A percentile compares a stretch with the other conserved stretches of the same genome.
Evolutionary conservation across 1,140 invertebrate species (phyloP).

Genomic region (Rhynchophorus ferrugineus): DNA sequence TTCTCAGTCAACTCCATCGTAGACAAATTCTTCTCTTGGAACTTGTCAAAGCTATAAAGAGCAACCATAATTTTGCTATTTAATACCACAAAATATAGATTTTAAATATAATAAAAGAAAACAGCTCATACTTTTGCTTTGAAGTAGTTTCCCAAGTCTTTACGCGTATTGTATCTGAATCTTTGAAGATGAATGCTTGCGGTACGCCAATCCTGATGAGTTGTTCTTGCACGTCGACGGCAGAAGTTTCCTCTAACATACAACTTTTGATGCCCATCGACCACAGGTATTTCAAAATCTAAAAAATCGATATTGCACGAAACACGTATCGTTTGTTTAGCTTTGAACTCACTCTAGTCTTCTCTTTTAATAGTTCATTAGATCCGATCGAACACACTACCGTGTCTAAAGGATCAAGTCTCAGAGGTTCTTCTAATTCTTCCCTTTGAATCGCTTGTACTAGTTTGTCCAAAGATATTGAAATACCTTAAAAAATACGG

Average conservation of each 20-base stretch:
- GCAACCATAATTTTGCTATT: too few relatives aligned
- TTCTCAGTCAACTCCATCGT: slow-evolving; percentile 51
- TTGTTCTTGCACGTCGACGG: slow-evolving; percentile 62
- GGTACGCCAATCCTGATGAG: slow-evolving; percentile 54
- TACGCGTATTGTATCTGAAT: slow-evolving; percentile 55
- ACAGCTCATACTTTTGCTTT: slow-evolving; percentile 43
- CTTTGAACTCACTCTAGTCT: slow-evolving; percentile 43
- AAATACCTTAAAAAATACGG: slow-evolving; percentile 40
- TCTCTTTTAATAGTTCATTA: slow-evolving; percentile 53
- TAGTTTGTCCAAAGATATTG: slow-evolving; percentile 65
- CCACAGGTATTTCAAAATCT: slow-evolving; percentile 44
- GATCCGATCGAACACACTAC: slow-evolving; percentile 57
- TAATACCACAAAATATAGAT: too few relatives aligned
- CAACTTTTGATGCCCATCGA: slow-evolving; percentile 41
- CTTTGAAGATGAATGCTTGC: slow-evolving; percentile 61
- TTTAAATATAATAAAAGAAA: slow-evolving; percentile 3
- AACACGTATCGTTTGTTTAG: too few relatives aligned
- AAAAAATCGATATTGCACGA: too few relatives aligned
- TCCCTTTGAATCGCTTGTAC: slow-evolving; percentile 48
- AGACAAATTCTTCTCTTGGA: slow-evolving; percentile 55
- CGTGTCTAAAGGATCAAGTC: slow-evolving; percentile 49
- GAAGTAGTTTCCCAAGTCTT: slow-evolving; percentile 45
- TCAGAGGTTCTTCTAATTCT: slow-evolving; percentile 38
- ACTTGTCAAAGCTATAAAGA: slow-evolving; percentile 35
- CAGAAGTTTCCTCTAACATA: slow-evolving; percentile 41